Conservation (phyloP, 2,113 vertebrate genomes). For the Rhodinocichla rosea region DNA sequence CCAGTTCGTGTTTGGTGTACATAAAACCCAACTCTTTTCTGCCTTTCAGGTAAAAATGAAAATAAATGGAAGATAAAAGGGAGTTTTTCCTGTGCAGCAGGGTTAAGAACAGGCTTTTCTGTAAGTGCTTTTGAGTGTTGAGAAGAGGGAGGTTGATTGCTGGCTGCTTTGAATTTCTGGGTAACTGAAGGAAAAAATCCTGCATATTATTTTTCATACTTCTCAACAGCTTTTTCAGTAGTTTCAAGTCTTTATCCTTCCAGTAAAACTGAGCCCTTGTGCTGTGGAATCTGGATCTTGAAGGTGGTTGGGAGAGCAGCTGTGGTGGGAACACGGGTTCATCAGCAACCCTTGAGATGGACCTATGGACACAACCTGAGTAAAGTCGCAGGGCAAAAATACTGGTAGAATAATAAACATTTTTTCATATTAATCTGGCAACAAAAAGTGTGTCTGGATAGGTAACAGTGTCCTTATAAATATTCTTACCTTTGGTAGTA, state of each 20-base stretch:
- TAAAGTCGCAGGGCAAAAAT: neutral
- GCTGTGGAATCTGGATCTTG: neutral
- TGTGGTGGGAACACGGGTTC: neutral
- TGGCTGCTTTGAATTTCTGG: neutral
- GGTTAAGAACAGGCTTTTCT: neutral
- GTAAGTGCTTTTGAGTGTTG: neutral
- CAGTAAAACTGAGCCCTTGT: neutral
- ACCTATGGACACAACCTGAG: neutral
- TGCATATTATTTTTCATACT: neutral
- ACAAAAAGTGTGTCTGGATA: neutral
- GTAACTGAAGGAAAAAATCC: neutral
- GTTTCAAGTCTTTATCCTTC: neutral
- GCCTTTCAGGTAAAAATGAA: conserved; percentile 53
- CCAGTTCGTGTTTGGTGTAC: neutral
- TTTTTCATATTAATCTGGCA: neutral
- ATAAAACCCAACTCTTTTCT: neutral
- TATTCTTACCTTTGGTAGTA: neutral
- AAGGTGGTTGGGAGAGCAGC: neutral
- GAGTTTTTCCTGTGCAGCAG: neutral
- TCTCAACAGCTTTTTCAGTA: neutral
- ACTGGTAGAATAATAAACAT: neutral
- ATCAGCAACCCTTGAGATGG: neutral
- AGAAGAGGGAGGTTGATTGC: neutral
- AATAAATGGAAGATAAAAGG: conserved; percentile 40
- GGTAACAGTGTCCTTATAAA: neutral